phyloP scores from a whole-genome alignment of 2,797 vertebrate species.

The Morelia viridis region DNA sequence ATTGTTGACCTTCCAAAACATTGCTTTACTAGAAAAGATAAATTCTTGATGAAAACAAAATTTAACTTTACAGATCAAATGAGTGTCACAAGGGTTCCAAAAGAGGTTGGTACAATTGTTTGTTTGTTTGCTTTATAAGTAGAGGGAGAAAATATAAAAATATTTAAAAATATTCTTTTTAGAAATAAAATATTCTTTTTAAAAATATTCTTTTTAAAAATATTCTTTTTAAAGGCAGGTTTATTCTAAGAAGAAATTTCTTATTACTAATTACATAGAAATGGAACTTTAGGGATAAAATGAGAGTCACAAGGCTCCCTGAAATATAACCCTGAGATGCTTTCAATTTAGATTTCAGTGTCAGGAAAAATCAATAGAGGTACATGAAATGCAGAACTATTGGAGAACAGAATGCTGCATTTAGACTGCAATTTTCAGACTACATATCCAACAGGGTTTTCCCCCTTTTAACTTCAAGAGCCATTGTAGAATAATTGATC shows the following conservation, averaged over 20 bases:
- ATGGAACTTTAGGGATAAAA: neutral
- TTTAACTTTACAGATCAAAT: neutral
- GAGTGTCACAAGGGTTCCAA: neutral
- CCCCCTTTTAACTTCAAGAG: neutral
- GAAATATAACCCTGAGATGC: neutral
- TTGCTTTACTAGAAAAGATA: neutral
- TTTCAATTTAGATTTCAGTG: neutral
- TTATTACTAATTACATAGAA: neutral
- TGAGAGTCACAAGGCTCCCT: neutral
- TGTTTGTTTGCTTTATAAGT: neutral
- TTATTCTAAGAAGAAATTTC: neutral
- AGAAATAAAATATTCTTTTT: neutral
- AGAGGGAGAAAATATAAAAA: neutral
- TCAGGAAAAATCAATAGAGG: neutral
- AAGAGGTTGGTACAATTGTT: neutral
- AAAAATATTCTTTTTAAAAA: neutral
- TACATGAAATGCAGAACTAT: neutral
- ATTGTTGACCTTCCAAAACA: neutral
- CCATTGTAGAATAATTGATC: neutral
- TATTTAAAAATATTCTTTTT: too few relatives aligned
- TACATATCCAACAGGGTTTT: neutral
- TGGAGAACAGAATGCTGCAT: neutral
- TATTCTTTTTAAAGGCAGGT: neutral
- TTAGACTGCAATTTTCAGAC: neutral
- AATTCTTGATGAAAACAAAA: neutral